These are phyloP conservation scores for Drosophila busckii DNA, from an alignment of 1,140 invertebrate genomes.

Conservation along the genomic window DNA sequence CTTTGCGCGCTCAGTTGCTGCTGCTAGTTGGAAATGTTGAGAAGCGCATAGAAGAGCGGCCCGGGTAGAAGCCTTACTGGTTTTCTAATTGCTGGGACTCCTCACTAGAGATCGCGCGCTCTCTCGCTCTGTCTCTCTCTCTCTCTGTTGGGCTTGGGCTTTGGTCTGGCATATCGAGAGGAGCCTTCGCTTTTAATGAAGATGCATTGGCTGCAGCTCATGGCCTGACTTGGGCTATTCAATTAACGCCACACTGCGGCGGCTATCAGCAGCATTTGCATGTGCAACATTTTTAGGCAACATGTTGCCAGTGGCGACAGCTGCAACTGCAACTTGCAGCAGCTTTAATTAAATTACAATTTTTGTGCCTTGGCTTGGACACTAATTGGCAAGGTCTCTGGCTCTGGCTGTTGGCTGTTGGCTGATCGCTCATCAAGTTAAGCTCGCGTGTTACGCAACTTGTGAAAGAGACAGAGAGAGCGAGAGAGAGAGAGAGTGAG, in stretches of 20 bases:
- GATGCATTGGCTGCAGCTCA: conserved; percentile 1
- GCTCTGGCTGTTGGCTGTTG: background rate
- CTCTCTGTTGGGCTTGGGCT: too few species aligned
- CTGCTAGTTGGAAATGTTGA: too few species aligned
- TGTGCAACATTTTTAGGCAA: conserved; percentile 15
- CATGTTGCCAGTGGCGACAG: conserved; percentile 20
- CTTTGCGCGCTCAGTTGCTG: too few species aligned
- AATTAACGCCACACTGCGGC: conserved; percentile 26
- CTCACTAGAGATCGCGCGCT: too few species aligned
- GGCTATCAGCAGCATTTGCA: conserved; percentile 39
- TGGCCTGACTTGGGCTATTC: conserved; percentile 6
- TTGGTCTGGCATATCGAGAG: too few species aligned
- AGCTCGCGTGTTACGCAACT: conserved; percentile 6
- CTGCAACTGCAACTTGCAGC: conserved; percentile 21
- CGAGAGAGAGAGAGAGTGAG: too few species aligned
- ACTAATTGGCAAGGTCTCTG: conserved; percentile 34
- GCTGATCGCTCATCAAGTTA: conserved; percentile 3
- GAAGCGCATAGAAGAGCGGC: too few species aligned
- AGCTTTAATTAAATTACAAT: conserved; percentile 22
- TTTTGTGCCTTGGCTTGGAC: conserved; percentile 18
- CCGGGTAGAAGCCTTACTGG: too few species aligned
- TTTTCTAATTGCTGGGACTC: too few species aligned
- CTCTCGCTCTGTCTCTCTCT: too few species aligned
- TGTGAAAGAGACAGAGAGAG: background rate
- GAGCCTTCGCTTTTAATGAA: conserved; percentile 21